These are phyloP conservation scores for Pammene aurita DNA, from an alignment of 2,888 invertebrate genomes.

Conservation along the genomic window DNA sequence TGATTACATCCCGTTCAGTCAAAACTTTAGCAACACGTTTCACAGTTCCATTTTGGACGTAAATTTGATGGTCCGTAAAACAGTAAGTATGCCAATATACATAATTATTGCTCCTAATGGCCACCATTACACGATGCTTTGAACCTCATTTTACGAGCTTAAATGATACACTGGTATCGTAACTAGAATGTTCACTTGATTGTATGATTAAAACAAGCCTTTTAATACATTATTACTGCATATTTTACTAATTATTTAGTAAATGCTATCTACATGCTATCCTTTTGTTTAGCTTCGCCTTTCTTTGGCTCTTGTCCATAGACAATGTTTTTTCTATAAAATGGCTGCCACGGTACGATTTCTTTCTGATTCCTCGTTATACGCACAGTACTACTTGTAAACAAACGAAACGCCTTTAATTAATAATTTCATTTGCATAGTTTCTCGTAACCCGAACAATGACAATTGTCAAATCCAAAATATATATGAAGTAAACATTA, in stretches of 20 bases:
- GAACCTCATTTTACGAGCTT: constrained; percentile 71
- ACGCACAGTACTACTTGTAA: constrained; percentile 45
- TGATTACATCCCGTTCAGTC: constrained; percentile 68
- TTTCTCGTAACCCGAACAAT: background rate
- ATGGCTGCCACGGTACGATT: constrained; percentile 77
- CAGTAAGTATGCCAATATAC: constrained; percentile 82
- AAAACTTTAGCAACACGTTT: constrained; percentile 53
- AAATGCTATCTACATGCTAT: constrained; percentile 80
- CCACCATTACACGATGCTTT: constrained; percentile 83
- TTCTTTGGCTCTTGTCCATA: constrained; percentile 77
- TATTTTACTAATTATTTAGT: constrained; percentile 68
- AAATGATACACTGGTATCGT: constrained; percentile 55
- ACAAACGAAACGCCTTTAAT: background rate
- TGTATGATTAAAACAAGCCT: constrained; percentile 56
- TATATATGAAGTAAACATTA: background rate
- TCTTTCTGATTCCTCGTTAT: constrained; percentile 54
- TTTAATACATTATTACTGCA: constrained; percentile 59
- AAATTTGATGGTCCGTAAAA: constrained; percentile 70
- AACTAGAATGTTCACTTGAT: constrained; percentile 58
- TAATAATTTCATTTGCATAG: background rate
- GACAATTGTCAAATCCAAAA: background rate
- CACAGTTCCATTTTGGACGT: constrained; percentile 57
- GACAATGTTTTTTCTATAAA: constrained; percentile 75
- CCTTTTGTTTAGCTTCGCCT: constrained; percentile 84
- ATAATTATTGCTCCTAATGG: constrained; percentile 83